phyloP scores from a whole-genome alignment of 2,888 invertebrate genomes.

The Periphyllus acericola region DNA sequence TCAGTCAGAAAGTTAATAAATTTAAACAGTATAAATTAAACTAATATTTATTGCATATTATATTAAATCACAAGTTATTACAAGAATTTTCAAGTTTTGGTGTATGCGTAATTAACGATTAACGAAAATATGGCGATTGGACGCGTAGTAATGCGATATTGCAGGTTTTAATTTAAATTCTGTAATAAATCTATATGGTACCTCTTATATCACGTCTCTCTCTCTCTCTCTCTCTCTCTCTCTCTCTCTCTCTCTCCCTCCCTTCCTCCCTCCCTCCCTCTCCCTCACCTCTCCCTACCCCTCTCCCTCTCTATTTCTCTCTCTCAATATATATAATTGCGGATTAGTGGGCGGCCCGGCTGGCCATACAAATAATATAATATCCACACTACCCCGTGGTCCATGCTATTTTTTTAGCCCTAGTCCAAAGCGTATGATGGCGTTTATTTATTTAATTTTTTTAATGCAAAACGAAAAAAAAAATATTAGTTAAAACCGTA shows the following conservation, averaged over 20 bases:
- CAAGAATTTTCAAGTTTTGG: neutral
- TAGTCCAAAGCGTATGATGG: no score
- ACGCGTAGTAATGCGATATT: neutral
- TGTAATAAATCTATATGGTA: neutral
- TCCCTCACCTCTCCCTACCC: no score
- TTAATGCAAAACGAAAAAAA: no score
- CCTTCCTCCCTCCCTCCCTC: neutral
- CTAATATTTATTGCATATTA: neutral
- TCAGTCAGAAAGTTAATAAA: neutral
- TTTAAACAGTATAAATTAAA: conserved; percentile 3
- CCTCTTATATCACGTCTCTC: neutral
- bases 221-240: neutral
- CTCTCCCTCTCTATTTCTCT: neutral
- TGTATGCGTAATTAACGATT: neutral
- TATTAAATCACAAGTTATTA: neutral
- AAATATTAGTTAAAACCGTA: no score
- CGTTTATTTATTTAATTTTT: no score
- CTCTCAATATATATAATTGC: no score
- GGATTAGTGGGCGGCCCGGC: no score
- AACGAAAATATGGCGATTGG: no score
- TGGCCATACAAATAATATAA: no score
- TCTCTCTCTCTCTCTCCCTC: neutral
- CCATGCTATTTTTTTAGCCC: no score
- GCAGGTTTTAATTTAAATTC: neutral
- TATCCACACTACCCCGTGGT: no score